phyloP scores from a whole-genome alignment of 1,140 invertebrate genomes.

The Lanistes nyassanus region DNA sequence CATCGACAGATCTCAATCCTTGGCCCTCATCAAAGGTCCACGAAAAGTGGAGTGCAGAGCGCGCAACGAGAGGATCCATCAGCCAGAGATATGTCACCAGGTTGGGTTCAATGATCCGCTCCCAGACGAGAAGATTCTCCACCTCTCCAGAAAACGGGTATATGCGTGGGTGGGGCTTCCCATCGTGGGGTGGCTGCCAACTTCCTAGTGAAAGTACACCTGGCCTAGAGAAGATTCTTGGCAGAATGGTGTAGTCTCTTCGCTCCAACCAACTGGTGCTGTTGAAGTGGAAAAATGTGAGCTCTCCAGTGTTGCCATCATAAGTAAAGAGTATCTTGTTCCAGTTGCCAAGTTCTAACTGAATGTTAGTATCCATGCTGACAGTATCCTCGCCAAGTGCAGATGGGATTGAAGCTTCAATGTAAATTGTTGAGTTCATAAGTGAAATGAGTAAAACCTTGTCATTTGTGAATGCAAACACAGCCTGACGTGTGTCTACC shows the following conservation, averaged over 20 bases:
- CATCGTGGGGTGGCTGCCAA: slow-evolving; percentile 38
- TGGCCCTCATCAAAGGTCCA: slow-evolving; percentile 49
- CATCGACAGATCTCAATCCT: slow-evolving; percentile 25
- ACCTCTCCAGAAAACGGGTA: slow-evolving; percentile 35
- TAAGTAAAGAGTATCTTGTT: slow-evolving; percentile 46
- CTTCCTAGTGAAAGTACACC: slow-evolving; percentile 40
- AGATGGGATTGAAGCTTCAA: slow-evolving; percentile 18
- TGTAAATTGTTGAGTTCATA: slow-evolving; percentile 17
- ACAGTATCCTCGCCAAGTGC: not conserved
- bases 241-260: slow-evolving; percentile 20
- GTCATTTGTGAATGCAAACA: slow-evolving; percentile 41
- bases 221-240: slow-evolving; percentile 29
- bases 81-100: slow-evolving; percentile 38
- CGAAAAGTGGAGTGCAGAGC: slow-evolving; percentile 29
- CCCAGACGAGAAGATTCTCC: slow-evolving; percentile 45
- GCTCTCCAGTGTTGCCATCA: slow-evolving; percentile 28
- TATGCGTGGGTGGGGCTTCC: slow-evolving; percentile 11
- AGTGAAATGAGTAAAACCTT: slow-evolving; percentile 31
- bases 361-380: slow-evolving; percentile 20
- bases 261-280: slow-evolving; percentile 31
- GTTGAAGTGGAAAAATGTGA: slow-evolving; percentile 42
- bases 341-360: slow-evolving; percentile 36
- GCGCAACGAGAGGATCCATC: slow-evolving; percentile 33
- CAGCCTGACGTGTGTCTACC: slow-evolving; percentile 30
- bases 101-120: slow-evolving; percentile 35